phyloP scores from a whole-genome alignment of 2,113 vertebrate species.

The Notiomystis cincta region DNA sequence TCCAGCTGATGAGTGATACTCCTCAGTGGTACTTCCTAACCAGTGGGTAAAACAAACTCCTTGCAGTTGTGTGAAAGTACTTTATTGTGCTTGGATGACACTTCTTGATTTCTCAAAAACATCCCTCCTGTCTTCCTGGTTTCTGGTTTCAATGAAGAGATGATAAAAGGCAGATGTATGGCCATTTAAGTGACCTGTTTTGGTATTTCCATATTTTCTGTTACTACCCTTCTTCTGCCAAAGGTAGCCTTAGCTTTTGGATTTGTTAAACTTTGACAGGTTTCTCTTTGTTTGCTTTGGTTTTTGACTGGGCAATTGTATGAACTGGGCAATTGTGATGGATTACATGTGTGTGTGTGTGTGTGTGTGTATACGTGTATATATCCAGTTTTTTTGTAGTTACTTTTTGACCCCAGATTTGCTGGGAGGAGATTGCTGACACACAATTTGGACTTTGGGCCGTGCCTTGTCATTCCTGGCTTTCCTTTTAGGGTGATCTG shows the following conservation, averaged over 20 bases:
- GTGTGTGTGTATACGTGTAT: neutral
- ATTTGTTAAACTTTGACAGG: neutral
- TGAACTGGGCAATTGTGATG: neutral
- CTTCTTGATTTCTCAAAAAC: neutral
- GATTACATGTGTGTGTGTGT: accelerated
- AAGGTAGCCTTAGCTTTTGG: neutral
- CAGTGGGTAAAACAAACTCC: neutral
- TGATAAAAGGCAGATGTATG: neutral
- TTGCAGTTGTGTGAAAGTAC: neutral
- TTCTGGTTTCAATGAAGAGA: neutral
- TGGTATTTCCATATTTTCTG: neutral
- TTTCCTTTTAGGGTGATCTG: neutral
- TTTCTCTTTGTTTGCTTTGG: neutral
- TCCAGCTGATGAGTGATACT: neutral
- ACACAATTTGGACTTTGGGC: neutral
- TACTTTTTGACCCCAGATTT: neutral
- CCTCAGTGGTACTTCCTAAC: neutral
- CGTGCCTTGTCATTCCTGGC: neutral
- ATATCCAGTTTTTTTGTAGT: neutral
- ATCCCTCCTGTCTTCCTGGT: neutral
- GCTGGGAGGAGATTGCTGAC: neutral
- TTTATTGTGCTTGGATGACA: neutral
- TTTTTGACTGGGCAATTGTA: neutral
- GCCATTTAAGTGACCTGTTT: neutral
- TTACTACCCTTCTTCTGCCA: neutral